A percentile compares a stretch with the other conserved stretches of the same genome.
These are phyloP conservation scores for Xiphydria camelus DNA, from an alignment of 2,888 invertebrate genomes.

Conservation along the genomic window DNA sequence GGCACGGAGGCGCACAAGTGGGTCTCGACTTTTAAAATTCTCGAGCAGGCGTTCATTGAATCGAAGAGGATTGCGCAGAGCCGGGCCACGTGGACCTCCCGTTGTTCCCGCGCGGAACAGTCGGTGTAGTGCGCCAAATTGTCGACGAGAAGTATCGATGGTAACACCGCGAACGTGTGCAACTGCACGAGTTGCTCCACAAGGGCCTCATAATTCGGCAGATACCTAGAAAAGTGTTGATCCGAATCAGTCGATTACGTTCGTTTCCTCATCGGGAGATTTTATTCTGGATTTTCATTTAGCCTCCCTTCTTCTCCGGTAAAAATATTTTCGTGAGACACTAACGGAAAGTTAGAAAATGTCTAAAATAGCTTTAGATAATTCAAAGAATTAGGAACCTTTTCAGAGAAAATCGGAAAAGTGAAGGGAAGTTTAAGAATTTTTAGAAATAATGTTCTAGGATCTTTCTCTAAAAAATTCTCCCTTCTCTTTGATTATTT, in stretches of 20 bases:
- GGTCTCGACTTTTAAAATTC: conserved; percentile 28
- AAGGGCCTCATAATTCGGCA: conserved; percentile 41
- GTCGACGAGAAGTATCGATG: conserved; percentile 46
- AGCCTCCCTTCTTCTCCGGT: no score
- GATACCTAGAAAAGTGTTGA: conserved; percentile 36
- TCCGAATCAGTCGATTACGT: not conserved
- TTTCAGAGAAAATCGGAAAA: no score
- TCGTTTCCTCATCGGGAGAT: not conserved
- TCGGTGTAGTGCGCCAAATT: conserved; percentile 42
- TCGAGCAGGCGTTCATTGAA: conserved; percentile 40
- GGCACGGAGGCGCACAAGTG: conserved; percentile 22
- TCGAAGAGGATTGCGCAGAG: conserved; percentile 40
- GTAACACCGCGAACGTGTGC: conserved; percentile 38
- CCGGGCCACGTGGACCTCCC: conserved; percentile 33
- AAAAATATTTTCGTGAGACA: no score
- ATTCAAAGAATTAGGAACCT: no score
- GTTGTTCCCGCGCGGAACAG: conserved; percentile 15
- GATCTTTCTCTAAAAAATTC: no score
- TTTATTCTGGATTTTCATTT: not conserved
- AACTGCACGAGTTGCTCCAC: conserved; percentile 37
- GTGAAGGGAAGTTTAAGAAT: no score
- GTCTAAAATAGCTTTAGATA: no score
- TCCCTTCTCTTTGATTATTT: no score
- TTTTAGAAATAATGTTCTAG: no score
- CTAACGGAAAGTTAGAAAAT: no score